phyloP scores from a whole-genome alignment of 1,140 invertebrate genomes.

The Charaxes varanes region DNA sequence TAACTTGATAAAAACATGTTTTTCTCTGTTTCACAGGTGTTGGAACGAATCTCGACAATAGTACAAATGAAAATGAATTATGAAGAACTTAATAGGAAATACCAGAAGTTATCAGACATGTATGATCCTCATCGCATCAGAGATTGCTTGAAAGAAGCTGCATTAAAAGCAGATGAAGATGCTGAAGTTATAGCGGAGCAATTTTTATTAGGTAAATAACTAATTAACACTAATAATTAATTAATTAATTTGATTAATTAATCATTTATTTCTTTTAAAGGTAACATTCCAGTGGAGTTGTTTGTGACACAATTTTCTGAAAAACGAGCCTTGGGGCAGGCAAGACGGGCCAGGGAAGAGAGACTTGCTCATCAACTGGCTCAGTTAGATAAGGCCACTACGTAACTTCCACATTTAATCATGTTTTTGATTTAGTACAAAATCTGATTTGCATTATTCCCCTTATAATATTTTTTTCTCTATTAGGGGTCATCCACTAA shows the following conservation, averaged over 20 bases:
- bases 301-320: conserved; percentile 83
- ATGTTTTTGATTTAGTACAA: too few relatives aligned
- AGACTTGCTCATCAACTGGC: conserved; percentile 81
- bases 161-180: conserved; percentile 81
- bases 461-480: too few relatives aligned
- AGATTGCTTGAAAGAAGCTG: conserved; percentile 74
- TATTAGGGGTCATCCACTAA: too few relatives aligned
- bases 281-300: conserved; percentile 83
- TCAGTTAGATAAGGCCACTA: conserved; percentile 54
- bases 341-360: conserved; percentile 84
- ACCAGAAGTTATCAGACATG: conserved; percentile 81
- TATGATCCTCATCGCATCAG: conserved; percentile 84
- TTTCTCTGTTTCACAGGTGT: conserved; percentile 48
- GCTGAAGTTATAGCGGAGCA: conserved; percentile 84
- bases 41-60: conserved; percentile 78
- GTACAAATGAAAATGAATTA: conserved; percentile 81
- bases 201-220: conserved; percentile 79
- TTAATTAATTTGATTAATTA: background rate
- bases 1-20: too few relatives aligned
- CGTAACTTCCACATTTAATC: too few relatives aligned
- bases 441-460: too few relatives aligned
- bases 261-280: conserved; percentile 23
- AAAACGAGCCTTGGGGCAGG: conserved; percentile 81
- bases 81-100: conserved; percentile 79
- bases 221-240: background rate